These are phyloP conservation scores for Platynereis dumerilii DNA, from an alignment of 2,888 invertebrate genomes.

Conservation along the genomic window DNA sequence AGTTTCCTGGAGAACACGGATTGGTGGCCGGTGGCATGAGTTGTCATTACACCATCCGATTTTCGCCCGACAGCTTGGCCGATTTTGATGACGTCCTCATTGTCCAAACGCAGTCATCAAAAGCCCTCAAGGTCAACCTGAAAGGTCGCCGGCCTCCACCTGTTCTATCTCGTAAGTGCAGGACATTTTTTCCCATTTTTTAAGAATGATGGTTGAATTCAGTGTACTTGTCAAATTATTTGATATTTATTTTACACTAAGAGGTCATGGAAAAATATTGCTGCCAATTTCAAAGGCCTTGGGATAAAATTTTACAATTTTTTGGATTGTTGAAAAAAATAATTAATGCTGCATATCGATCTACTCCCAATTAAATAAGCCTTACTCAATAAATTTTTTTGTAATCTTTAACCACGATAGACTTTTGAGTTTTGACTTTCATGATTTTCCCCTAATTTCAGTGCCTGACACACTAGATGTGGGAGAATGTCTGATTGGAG, in stretches of 20 bases:
- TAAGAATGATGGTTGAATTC: neutral
- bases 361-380: too few species aligned
- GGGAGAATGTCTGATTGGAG: constrained; percentile 61
- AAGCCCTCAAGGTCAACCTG: constrained; percentile 50
- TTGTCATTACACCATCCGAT: constrained; percentile 58
- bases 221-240: neutral
- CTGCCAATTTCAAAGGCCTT: too few species aligned
- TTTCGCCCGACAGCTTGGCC: constrained; percentile 61
- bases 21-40: constrained; percentile 63
- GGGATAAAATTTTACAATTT: too few species aligned
- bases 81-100: constrained; percentile 59
- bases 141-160: constrained; percentile 57
- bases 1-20: constrained; percentile 62
- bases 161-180: constrained; percentile 51
- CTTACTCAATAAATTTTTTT: too few species aligned
- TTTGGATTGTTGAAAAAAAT: too few species aligned
- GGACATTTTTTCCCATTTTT: too few species aligned
- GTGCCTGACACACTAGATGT: constrained; percentile 57
- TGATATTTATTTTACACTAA: too few species aligned
- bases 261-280: too few species aligned
- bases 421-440: too few species aligned
- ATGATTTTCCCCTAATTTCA: too few species aligned
- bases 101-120: constrained; percentile 58
- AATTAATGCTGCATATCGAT: too few species aligned
- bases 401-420: too few species aligned